Evolutionary conservation across 2,797 vertebrate species (phyloP).

Genomic region (Trichosurus vulpecula): DNA sequence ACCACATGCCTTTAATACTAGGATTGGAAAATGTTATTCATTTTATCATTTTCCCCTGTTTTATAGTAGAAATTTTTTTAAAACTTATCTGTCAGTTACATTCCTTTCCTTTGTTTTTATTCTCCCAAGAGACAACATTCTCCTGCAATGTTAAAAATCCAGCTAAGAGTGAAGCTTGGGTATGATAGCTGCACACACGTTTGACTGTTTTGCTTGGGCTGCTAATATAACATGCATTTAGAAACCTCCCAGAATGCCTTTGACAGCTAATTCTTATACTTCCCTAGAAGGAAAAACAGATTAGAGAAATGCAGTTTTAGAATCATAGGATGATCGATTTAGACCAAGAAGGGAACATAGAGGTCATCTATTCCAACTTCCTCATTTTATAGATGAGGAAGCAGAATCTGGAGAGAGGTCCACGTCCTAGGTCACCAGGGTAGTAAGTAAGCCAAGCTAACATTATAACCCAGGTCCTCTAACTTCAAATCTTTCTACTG

Average conservation of each 20-base stretch:
- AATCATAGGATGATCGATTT: neutral
- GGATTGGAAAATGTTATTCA: conserved; percentile 40
- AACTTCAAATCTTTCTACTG: neutral
- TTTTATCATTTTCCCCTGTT: conserved; percentile 37
- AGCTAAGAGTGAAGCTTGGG: conserved; percentile 32
- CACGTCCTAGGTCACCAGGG: neutral
- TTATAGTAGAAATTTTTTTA: conserved; percentile 58
- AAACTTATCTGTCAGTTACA: neutral
- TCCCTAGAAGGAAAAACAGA: neutral
- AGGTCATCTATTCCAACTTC: neutral
- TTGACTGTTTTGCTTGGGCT: neutral
- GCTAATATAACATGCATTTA: neutral
- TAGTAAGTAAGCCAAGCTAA: neutral
- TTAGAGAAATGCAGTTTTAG: neutral
- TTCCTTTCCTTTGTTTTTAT: neutral
- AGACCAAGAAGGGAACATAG: neutral
- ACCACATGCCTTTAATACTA: neutral
- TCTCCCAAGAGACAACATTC: conserved; percentile 17
- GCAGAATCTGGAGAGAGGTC: neutral
- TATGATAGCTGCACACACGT: neutral
- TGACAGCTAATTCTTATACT: neutral
- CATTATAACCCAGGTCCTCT: neutral
- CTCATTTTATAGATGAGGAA: neutral
- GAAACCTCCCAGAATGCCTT: neutral
- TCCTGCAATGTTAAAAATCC: conserved; percentile 35